These are phyloP conservation scores for Pyrocoelia pectoralis DNA, from an alignment of 2,888 invertebrate genomes.

Conservation along the genomic window DNA sequence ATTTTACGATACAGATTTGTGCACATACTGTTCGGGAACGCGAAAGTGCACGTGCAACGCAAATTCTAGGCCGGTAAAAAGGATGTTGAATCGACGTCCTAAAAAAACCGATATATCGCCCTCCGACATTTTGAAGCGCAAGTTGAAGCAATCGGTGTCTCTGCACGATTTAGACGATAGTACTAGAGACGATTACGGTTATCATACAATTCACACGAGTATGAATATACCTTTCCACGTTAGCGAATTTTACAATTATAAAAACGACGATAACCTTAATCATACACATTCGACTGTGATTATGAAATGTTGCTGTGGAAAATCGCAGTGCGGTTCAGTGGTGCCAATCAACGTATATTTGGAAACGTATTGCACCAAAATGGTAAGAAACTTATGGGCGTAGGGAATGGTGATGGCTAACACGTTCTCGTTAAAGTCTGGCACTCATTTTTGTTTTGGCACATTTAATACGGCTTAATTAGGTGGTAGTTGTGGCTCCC, in stretches of 20 bases:
- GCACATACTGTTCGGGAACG: too few relatives aligned
- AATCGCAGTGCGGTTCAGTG: conserved; percentile 41
- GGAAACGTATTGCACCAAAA: conserved; percentile 57
- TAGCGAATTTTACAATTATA: conserved; percentile 24
- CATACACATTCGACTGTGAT: conserved; percentile 28
- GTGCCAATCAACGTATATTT: conserved; percentile 58
- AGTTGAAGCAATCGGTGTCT: conserved; percentile 58
- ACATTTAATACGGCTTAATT: not conserved
- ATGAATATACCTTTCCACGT: conserved; percentile 31
- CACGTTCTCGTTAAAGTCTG: not conserved
- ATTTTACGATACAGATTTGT: not conserved
- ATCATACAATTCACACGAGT: conserved; percentile 58
- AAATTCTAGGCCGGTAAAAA: too few relatives aligned
- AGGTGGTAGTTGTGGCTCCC: not conserved
- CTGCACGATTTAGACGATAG: conserved; percentile 53
- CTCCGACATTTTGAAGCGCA: conserved; percentile 48
- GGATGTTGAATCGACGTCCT: not conserved
- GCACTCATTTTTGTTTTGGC: not conserved
- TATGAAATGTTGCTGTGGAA: conserved; percentile 51
- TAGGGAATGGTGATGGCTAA: conserved; percentile 4
- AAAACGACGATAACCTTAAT: conserved; percentile 29
- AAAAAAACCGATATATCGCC: conserved; percentile 46
- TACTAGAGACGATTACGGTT: conserved; percentile 42
- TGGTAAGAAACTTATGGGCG: conserved; percentile 47
- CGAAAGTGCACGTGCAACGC: not conserved